phyloP scores from a whole-genome alignment of 2,888 invertebrate species.

The Frankliniella intonsa region DNA sequence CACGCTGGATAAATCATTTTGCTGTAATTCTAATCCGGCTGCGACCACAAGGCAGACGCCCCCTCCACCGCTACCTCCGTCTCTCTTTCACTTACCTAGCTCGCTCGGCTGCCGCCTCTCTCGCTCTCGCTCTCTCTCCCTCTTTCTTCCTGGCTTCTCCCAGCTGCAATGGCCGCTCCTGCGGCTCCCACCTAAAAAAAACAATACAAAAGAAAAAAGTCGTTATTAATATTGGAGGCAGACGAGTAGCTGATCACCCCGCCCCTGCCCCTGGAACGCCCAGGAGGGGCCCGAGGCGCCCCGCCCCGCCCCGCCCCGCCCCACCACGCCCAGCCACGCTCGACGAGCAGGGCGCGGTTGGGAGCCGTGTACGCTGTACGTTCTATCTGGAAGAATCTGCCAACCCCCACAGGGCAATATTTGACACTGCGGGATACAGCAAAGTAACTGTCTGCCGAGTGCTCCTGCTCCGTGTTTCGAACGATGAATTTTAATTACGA shows the following conservation, averaged over 20 bases:
- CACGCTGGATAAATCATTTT: slow-evolving; percentile 26
- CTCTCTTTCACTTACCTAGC: too few species aligned
- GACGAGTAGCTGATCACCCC: neutral
- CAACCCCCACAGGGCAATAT: too few species aligned
- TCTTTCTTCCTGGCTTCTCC: neutral
- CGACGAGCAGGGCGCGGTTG: too few species aligned
- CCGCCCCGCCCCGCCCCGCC: too few species aligned
- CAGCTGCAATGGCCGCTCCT: neutral
- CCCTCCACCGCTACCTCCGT: neutral
- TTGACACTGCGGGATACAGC: too few species aligned
- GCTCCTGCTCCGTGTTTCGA: too few species aligned
- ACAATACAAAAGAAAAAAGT: neutral
- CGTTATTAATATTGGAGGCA: slow-evolving; percentile 23
- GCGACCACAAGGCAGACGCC: neutral
- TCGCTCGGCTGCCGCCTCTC: neutral
- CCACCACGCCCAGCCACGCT: too few species aligned
- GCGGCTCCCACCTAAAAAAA: neutral
- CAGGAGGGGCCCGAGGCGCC: neutral
- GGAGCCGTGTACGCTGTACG: too few species aligned
- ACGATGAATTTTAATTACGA: too few species aligned
- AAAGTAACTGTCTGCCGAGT: too few species aligned
- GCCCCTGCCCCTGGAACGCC: neutral
- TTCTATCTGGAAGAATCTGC: too few species aligned
- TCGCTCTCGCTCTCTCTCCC: neutral
- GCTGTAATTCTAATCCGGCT: slow-evolving; percentile 22